Evolutionary conservation across 2,113 vertebrate genomes (phyloP).

Genomic region (Anser brachyrhynchus): DNA sequence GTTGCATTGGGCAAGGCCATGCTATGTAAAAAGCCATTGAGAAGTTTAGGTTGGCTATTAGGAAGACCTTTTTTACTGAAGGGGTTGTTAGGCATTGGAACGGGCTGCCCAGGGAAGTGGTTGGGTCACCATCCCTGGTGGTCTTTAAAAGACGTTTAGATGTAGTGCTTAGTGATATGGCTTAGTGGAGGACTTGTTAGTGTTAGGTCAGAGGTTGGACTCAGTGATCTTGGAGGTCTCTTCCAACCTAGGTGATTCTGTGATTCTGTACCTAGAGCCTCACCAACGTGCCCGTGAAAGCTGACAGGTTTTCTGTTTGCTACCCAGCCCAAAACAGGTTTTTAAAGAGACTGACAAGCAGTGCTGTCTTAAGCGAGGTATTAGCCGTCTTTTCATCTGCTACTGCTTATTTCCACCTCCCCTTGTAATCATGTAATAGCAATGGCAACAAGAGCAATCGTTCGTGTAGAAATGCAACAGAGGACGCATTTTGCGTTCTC

Average conservation of each 20-base stretch:
- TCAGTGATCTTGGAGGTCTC: too few relatives aligned
- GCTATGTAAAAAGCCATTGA: accelerated
- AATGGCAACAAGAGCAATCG: not conserved
- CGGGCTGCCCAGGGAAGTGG: too few relatives aligned
- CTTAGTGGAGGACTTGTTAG: too few relatives aligned
- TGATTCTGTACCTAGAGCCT: not conserved
- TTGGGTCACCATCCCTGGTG: too few relatives aligned
- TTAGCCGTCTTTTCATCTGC: not conserved
- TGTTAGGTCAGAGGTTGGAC: too few relatives aligned
- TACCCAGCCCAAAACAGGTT: not conserved
- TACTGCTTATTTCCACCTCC: not conserved
- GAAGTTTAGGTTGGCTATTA: too few relatives aligned
- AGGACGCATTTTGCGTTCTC: not conserved
- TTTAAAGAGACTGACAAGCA: not conserved
- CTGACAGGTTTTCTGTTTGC: not conserved
- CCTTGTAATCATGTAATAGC: not conserved
- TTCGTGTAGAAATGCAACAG: not conserved
- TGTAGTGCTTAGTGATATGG: too few relatives aligned
- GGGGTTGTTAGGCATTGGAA: too few relatives aligned
- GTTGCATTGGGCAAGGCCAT: not conserved
- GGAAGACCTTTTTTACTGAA: too few relatives aligned
- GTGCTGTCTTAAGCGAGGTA: accelerated
- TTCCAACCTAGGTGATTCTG: too few relatives aligned
- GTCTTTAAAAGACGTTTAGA: too few relatives aligned
- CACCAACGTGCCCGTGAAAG: accelerated